These are phyloP conservation scores for Linhomoeus sp. DNA, from an alignment of 2,888 invertebrate genomes.

Conservation along the genomic window DNA sequence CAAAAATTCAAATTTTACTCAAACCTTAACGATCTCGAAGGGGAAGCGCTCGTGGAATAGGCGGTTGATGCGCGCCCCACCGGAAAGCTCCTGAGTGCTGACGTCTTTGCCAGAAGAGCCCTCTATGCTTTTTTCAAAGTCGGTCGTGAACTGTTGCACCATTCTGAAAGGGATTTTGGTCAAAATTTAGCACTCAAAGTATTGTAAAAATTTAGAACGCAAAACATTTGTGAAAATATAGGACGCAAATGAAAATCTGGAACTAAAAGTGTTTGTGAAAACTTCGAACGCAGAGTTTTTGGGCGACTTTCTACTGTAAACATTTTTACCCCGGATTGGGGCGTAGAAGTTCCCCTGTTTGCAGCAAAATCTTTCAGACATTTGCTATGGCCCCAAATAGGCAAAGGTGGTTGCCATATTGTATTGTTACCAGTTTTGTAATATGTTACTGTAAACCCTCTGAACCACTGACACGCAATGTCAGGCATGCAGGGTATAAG, in stretches of 20 bases:
- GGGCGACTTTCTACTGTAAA: too few species aligned
- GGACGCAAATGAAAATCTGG: too few species aligned
- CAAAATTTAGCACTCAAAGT: background rate
- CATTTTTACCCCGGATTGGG: too few species aligned
- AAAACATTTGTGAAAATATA: too few species aligned
- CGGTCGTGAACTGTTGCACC: constrained; percentile 91
- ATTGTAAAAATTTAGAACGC: background rate
- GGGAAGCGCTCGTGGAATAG: constrained; percentile 98
- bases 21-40: constrained; percentile 75
- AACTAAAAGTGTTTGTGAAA: too few species aligned
- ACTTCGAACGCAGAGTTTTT: too few species aligned
- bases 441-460: too few species aligned
- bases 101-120: constrained; percentile 56
- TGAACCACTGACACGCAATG: too few species aligned
- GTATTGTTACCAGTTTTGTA: too few species aligned
- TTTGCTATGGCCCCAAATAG: background rate
- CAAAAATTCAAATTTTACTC: background rate
- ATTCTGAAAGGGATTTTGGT: constrained; percentile 51
- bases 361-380: background rate
- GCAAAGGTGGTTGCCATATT: too few species aligned
- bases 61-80: constrained; percentile 95
- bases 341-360: too few species aligned
- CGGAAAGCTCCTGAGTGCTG: constrained; percentile 87
- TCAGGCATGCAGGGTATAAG: too few species aligned
- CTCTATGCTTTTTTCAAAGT: constrained; percentile 94